Evolutionary conservation across 2,113 vertebrate species (phyloP), one percentile per base, ranked within the genome.

Genomic region (Anhinga rufa): DNA sequence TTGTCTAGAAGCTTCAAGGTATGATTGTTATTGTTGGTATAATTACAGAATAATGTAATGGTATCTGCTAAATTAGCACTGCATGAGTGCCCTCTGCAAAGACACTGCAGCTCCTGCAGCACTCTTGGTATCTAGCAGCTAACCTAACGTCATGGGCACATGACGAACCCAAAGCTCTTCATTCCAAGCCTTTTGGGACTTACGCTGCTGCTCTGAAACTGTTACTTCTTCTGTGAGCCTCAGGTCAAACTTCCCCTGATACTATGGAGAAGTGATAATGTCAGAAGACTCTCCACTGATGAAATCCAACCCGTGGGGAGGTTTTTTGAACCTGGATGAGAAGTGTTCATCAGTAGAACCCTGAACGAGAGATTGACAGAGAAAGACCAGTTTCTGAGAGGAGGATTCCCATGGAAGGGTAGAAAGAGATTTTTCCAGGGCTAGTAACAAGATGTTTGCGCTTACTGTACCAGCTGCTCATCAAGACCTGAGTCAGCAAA

Each of bases 11-110:
- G 72, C 83, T 91, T 82, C 66, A 79, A 94, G 82, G 46, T 74
- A 94, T n/a, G 68, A 57, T 4, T 90, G 78, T 29, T 82, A 71
- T 10, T 96, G 87, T 65, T 72, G 52, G 58, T 55, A 16, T 82
- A 96, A 95, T 87, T 92, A 90, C 75, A 93, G 89, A 95, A 91
- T 74, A 96, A 85, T 49, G 29, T 58, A 93, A 79, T 25, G n/a
- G 3, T 76, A 89, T n/a, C 88, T 89, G 32, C 86, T 85, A 76
- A 85, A 95, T 74, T 40, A 94, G 54, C 18, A 51, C 51, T 38
- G 54, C 36, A 12, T 10, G 40, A 89, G 21, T 22, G 36, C 61
- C 66, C 62, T 93, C 84, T 32, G 24, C 40, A 61, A 76, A 66
- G 80, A 79, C 40, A 24, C 57, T 36, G 60, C 52, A 61, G 72